Evolutionary conservation across 2,888 invertebrate genomes (phyloP), one percentile per base, ranked within the genome.

Genomic region (Polyploca ridens): DNA sequence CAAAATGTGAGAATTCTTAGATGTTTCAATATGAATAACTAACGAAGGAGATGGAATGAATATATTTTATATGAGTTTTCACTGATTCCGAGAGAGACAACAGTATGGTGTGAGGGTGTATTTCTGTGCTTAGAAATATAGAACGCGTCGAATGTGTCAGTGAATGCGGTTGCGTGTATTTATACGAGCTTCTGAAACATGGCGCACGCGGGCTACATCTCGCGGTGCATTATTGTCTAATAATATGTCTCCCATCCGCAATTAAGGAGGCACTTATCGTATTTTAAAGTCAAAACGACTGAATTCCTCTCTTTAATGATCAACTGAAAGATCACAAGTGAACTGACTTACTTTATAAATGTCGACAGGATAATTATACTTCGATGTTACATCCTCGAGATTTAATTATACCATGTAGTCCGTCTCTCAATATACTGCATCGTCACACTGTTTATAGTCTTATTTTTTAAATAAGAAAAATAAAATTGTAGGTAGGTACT

Each of bases 1-100:
- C 77, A 70, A 71, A 74, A 76, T 68, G 62, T 68, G 72, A 72
- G 3, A 54, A 54, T 54, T 19, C 54, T 54, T n/a, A 46, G 46
- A 46, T 54, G 7, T 7, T 16, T 10, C 54, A 19, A 19, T 19
- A 54, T 16, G 49, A 49, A 49, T 54, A 54, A 54, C 54, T 19
- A 10, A 54, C 10, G 19, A 54, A 19, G 3, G 54, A 54, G 54
- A 54, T 10, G 54, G 10, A 16, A 54, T 19, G 19, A 19, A 19
- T 16, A 49, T 16, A 19, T 10, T 54, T 19, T 16, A 16, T 19
- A 54, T 54, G 54, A 54, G 16, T 10, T 54, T 54, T 19, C 54
- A 16, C 7, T 19, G 16, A 19, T 7, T 54, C 10, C 1, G 54
- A 54, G 19, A n/a, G 54, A 54, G 54, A 54, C 54, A n/a, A 14